Evolutionary conservation across 2,888 invertebrate genomes (phyloP), one percentile per base, ranked within the genome.

Genomic region (Acleris laterana): DNA sequence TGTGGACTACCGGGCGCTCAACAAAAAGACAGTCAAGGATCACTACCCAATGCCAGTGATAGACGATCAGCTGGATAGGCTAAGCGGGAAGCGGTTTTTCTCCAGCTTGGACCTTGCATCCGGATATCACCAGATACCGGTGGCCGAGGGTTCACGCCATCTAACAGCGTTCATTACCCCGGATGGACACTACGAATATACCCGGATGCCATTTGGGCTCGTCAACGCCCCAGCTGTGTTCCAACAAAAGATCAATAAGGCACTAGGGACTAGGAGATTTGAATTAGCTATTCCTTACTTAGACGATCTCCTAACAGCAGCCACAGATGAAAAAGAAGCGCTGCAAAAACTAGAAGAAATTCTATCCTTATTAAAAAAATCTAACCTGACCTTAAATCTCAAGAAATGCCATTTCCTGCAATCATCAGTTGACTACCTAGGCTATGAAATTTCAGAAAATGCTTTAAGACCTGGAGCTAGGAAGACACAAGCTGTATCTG

Each of bases 141-240:
- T 81, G 6, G 67, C 72, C 19, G 67, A 71, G 50, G n/a, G n/a
- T 28, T 68, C 58, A 20, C 46, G 61, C 52, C 60, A 69, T 49
- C 50, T 60, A 7, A 62, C 62, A 22, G 44, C 53, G 5, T 62
- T 62, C 13, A 53, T 62, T 3, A 62, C 62, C 25, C 62, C 62
- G 4, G 62, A 62, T 25, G 62, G 62, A 2, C 38, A 32, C 4
- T 62, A 53, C 32, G 62, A 62, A 25, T 62, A 22, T 53, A 49
- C 17, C 6, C 48, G 48, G 1, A 49, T 19, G 19, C 48, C 48
- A 20, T 49, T 49, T 20, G 48, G 48, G 0, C 19, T 49, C 2
- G 48, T 20, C 0, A 49, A 49, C 19, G 48, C 48, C 17, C 48
- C 48, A 2, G 48, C 48, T 5, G 48, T 49, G 3, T 49, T 49